phyloP scores from a whole-genome alignment of 2,888 invertebrate genomes.

The Linnaemya tessellans region DNA sequence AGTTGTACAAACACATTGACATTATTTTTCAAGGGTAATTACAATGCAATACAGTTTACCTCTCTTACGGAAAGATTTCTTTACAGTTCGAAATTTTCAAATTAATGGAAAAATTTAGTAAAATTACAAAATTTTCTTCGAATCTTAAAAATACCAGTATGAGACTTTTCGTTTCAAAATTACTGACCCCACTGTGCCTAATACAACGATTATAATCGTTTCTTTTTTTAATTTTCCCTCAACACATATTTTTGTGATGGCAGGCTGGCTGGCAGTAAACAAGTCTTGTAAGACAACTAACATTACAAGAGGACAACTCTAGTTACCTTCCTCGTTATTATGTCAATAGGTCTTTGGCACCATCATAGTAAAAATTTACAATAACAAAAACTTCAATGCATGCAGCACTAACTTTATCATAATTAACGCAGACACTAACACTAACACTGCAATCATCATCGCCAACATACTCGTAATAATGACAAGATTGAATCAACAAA shows the following conservation, averaged over 20 bases:
- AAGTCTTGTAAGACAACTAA: constrained; percentile 38
- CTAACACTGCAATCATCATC: not conserved
- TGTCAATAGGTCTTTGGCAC: constrained; percentile 80
- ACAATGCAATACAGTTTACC: too few species aligned
- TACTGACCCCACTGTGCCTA: constrained; percentile 31
- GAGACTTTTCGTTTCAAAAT: too few species aligned
- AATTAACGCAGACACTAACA: not conserved
- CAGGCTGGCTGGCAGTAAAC: not conserved
- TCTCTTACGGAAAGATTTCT: too few species aligned
- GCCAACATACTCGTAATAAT: not conserved
- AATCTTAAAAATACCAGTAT: too few species aligned
- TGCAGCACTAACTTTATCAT: not conserved
- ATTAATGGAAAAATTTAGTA: too few species aligned
- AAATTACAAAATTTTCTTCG: too few species aligned
- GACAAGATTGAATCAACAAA: constrained; percentile 29
- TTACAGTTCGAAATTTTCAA: too few species aligned
- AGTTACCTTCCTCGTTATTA: constrained; percentile 82
- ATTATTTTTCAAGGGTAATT: too few species aligned
- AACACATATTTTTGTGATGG: not conserved
- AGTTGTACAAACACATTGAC: too few species aligned
- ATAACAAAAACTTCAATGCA: not conserved
- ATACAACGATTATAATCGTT: constrained; percentile 23
- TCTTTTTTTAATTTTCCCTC: constrained; percentile 37
- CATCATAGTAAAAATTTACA: constrained; percentile 2
- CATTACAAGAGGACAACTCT: constrained; percentile 73